Evolutionary conservation across 2,113 vertebrate genomes (phyloP).

Genomic region (Chaetops frenatus): DNA sequence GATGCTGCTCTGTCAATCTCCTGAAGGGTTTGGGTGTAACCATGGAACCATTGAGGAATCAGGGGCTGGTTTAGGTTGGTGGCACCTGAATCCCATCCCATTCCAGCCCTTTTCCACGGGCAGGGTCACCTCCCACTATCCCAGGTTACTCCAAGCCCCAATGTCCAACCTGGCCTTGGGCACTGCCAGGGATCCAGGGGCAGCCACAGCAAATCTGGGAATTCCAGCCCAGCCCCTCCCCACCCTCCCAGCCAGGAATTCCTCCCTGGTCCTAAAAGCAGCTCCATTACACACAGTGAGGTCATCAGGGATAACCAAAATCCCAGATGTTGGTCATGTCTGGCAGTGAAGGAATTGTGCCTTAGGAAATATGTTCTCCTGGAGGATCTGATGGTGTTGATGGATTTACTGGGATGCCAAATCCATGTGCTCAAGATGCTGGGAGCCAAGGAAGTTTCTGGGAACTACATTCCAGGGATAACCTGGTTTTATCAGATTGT

Average conservation of each 20-base stretch:
- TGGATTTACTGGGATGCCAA: background rate
- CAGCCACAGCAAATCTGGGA: background rate
- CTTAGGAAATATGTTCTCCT: background rate
- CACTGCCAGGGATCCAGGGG: background rate
- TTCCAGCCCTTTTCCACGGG: background rate
- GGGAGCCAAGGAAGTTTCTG: background rate
- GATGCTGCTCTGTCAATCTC: fast-evolving
- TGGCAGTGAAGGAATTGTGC: background rate
- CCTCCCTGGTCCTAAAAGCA: background rate
- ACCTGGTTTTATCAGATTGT: background rate
- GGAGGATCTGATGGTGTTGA: background rate
- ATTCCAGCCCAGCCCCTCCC: background rate
- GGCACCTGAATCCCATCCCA: background rate
- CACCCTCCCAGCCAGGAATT: background rate
- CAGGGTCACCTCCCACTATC: background rate
- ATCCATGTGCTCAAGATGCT: background rate
- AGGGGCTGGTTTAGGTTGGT: background rate
- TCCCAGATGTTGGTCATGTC: fast-evolving
- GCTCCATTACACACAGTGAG: too few species aligned
- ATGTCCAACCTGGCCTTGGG: background rate
- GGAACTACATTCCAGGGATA: background rate
- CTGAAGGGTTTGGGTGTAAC: background rate
- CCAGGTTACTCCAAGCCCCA: background rate
- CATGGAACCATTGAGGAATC: background rate
- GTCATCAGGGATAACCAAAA: background rate